Evolutionary conservation across 2,888 invertebrate species (phyloP).

Genomic region (Ectropis crepuscularia): DNA sequence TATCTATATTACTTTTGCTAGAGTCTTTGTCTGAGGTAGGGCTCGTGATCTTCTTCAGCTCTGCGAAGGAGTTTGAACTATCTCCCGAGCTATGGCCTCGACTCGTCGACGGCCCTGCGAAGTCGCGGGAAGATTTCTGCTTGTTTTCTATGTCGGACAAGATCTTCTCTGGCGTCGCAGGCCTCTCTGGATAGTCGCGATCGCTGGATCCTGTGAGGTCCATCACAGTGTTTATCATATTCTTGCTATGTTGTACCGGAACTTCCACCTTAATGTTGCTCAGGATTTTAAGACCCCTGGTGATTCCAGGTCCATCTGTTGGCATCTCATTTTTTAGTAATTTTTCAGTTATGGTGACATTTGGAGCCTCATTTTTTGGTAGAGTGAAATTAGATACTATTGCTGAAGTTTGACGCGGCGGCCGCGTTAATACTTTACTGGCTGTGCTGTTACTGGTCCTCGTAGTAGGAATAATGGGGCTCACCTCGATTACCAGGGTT

Average conservation of each 20-base stretch:
- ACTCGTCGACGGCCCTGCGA: constrained; percentile 58
- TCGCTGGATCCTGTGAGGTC: constrained; percentile 74
- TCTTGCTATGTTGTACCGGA: constrained; percentile 77
- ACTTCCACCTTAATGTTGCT: constrained; percentile 84
- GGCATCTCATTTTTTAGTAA: constrained; percentile 37
- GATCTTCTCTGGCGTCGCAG: constrained; percentile 70
- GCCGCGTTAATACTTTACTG: constrained; percentile 28
- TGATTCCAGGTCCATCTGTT: constrained; percentile 59
- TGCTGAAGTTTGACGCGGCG: constrained; percentile 26
- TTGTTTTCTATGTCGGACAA: constrained; percentile 76
- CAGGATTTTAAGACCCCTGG: constrained; percentile 78
- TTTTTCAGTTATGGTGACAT: constrained; percentile 41
- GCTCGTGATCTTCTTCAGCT: constrained; percentile 76
- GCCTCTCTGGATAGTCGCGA: constrained; percentile 54
- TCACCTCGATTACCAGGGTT: constrained; percentile 75
- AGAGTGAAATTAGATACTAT: constrained; percentile 33
- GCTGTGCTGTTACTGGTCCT: constrained; percentile 39
- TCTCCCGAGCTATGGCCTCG: constrained; percentile 64
- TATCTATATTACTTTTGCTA: constrained; percentile 61
- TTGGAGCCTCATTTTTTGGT: constrained; percentile 39
- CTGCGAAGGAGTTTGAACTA: constrained; percentile 72
- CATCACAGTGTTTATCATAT: constrained; percentile 76
- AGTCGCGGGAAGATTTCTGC: constrained; percentile 56
- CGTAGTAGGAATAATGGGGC: constrained; percentile 60
- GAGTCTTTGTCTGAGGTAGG: constrained; percentile 64